Evolutionary conservation across 2,888 invertebrate species (phyloP).

Genomic region (Nomada ruficornis): DNA sequence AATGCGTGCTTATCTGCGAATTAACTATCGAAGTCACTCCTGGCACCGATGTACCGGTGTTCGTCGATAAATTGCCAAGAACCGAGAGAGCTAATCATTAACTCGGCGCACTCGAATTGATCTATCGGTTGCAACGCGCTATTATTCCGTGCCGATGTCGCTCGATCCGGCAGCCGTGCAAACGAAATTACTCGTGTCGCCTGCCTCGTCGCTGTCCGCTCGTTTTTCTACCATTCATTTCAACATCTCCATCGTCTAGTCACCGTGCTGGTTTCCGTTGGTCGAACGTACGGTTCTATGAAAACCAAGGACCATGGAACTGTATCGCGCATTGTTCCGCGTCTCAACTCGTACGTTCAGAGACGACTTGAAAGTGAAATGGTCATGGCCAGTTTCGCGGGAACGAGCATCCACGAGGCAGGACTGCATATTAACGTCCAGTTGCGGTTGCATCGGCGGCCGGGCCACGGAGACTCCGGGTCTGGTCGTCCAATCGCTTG

Average conservation of each 20-base stretch:
- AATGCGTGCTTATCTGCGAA: slow-evolving; percentile 65
- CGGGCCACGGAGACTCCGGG: slow-evolving; percentile 51
- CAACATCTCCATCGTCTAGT: not conserved
- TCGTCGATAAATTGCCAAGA: slow-evolving; percentile 62
- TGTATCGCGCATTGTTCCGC: not conserved
- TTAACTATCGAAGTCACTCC: slow-evolving; percentile 66
- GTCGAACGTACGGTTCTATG: not conserved
- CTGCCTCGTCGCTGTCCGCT: not conserved
- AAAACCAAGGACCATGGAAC: not conserved
- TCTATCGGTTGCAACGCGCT: slow-evolving; percentile 52
- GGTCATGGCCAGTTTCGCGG: slow-evolving; percentile 34
- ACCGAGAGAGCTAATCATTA: slow-evolving; percentile 61
- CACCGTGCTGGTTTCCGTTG: not conserved
- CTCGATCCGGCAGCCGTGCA: slow-evolving; percentile 40
- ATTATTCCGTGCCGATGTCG: slow-evolving; percentile 55
- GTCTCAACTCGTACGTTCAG: not conserved
- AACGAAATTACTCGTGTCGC: slow-evolving; percentile 44
- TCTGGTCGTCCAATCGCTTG: slow-evolving; percentile 77
- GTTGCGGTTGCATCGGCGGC: slow-evolving; percentile 70
- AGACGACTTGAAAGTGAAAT: slow-evolving; percentile 27
- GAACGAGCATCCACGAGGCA: slow-evolving; percentile 54
- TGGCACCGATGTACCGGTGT: slow-evolving; percentile 42
- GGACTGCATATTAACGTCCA: slow-evolving; percentile 69
- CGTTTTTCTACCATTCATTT: slow-evolving; percentile 8
- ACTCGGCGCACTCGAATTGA: slow-evolving; percentile 58